phyloP scores from a whole-genome alignment of 2,888 invertebrate species.

The Eupithecia subfuscata region DNA sequence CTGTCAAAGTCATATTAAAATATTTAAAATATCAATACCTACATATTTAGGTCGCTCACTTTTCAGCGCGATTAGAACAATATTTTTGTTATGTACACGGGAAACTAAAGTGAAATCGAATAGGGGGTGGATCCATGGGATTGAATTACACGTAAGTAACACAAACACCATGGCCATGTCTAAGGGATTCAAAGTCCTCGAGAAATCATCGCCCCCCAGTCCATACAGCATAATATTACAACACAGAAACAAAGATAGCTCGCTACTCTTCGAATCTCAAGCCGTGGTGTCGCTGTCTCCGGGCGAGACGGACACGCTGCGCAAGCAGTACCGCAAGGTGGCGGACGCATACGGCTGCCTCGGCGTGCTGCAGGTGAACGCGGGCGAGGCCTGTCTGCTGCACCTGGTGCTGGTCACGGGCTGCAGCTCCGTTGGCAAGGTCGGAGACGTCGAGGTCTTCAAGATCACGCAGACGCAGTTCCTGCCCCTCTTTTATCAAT shows the following conservation, averaged over 20 bases:
- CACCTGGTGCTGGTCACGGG: constrained; percentile 97
- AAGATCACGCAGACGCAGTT: constrained; percentile 96
- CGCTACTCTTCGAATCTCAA: constrained; percentile 95
- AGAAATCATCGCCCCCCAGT: constrained; percentile 93
- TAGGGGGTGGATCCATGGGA: constrained; percentile 68
- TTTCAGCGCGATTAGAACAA: neutral
- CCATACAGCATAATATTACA: constrained; percentile 96
- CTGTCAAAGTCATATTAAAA: neutral
- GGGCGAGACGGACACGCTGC: constrained; percentile 95
- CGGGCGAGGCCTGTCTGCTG: constrained; percentile 92
- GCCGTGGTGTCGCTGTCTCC: constrained; percentile 94
- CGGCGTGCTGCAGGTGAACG: constrained; percentile 95
- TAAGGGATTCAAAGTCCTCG: constrained; percentile 95
- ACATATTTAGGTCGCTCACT: neutral
- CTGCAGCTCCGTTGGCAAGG: constrained; percentile 98
- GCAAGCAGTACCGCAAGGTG: constrained; percentile 94
- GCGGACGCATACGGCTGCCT: constrained; percentile 98
- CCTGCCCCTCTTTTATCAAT: constrained; percentile 91
- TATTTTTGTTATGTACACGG: constrained; percentile 3
- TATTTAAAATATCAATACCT: neutral
- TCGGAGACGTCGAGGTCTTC: constrained; percentile 97
- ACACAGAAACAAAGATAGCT: constrained; percentile 93
- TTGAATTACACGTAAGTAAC: constrained; percentile 51
- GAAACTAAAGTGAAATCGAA: constrained; percentile 33
- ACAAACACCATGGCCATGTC: constrained; percentile 92